A percentile compares a stretch with the other conserved stretches of the same genome.
These are phyloP conservation scores for Triplophysa bombifrons DNA, from an alignment of 2,797 vertebrate genomes.

Conservation along the genomic window DNA sequence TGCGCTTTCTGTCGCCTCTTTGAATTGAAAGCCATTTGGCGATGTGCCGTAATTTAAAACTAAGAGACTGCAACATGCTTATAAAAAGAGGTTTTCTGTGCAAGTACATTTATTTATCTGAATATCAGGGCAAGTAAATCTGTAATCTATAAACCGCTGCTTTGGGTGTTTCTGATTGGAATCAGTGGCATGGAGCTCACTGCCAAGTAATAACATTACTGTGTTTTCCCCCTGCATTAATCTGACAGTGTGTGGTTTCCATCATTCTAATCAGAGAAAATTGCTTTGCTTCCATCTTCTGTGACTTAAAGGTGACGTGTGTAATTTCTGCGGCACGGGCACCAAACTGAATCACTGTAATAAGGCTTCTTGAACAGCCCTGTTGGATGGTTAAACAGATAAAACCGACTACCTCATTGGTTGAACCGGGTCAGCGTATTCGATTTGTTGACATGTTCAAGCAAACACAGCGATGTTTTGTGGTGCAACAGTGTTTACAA, in stretches of 20 bases:
- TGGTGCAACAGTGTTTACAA: too few relatives aligned
- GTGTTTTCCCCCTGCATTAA: conserved; percentile 29
- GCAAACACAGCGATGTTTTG: too few relatives aligned
- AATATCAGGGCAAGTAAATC: conserved; percentile 1
- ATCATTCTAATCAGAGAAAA: conserved; percentile 48
- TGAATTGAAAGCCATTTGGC: background rate
- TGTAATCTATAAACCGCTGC: background rate
- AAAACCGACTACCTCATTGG: background rate
- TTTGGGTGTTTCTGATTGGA: conserved; percentile 18
- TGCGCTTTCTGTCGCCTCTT: background rate
- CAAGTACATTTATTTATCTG: background rate
- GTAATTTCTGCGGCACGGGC: background rate
- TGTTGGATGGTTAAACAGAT: background rate
- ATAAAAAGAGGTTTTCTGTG: background rate
- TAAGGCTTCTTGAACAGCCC: background rate
- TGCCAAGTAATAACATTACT: conserved; percentile 40
- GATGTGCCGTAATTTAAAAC: conserved; percentile 9
- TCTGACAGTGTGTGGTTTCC: conserved; percentile 45
- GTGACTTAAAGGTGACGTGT: conserved; percentile 22
- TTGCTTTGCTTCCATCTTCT: conserved; percentile 33
- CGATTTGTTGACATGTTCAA: too few relatives aligned
- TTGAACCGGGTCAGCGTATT: background rate
- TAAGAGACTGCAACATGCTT: background rate
- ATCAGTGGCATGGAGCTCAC: conserved; percentile 50
- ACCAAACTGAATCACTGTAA: background rate